phyloP scores from a whole-genome alignment of 2,888 invertebrate genomes.

The Parnassius glacialis region DNA sequence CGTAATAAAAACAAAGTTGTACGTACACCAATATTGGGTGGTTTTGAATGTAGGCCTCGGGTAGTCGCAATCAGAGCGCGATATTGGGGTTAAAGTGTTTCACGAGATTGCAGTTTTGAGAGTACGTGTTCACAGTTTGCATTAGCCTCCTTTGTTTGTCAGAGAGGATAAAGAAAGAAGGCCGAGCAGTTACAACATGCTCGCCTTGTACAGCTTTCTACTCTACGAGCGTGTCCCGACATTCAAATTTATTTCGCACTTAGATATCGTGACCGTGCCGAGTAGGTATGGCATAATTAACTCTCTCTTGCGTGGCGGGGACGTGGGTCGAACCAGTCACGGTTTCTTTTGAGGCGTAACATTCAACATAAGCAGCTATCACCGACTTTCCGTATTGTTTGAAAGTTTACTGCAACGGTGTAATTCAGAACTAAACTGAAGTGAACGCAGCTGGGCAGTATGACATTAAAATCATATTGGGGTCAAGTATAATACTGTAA shows the following conservation, averaged over 20 bases:
- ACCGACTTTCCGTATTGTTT: conserved; percentile 58
- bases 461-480: conserved; percentile 53
- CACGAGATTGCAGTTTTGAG: conserved; percentile 46
- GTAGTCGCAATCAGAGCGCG: conserved; percentile 64
- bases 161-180: conserved; percentile 63
- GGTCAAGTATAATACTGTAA: conserved; percentile 63
- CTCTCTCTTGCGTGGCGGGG: conserved; percentile 69
- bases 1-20: conserved; percentile 34
- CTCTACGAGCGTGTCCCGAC: conserved; percentile 71
- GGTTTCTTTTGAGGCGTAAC: conserved; percentile 64
- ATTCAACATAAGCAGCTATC: conserved; percentile 37
- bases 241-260: conserved; percentile 77
- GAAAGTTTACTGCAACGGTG: conserved; percentile 28
- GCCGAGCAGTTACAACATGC: conserved; percentile 74
- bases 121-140: conserved; percentile 49
- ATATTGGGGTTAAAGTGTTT: conserved; percentile 66
- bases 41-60: conserved; percentile 53
- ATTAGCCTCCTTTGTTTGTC: conserved; percentile 71
- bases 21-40: conserved; percentile 44
- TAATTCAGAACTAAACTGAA: conserved; percentile 41
- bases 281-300: conserved; percentile 42
- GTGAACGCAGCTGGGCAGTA: conserved; percentile 46
- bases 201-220: conserved; percentile 79
- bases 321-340: conserved; percentile 66
- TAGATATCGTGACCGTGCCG: conserved; percentile 62